Percentiles rank a stretch among this genome's conserved stretches.
Evolutionary conservation across 1,140 invertebrate species (phyloP).

Genomic region (Nasonia longicornis): DNA sequence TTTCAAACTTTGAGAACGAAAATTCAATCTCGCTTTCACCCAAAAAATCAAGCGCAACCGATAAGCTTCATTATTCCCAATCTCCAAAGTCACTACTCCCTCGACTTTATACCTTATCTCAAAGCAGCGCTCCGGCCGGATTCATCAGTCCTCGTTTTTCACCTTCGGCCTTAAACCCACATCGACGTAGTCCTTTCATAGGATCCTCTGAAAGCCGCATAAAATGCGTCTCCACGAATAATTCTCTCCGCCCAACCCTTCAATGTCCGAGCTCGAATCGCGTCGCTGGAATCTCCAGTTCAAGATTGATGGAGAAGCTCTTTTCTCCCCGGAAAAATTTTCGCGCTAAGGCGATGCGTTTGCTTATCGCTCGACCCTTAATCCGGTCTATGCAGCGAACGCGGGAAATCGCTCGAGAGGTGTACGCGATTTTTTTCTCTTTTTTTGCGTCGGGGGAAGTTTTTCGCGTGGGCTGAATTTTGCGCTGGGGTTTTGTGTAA

Average conservation of each 20-base stretch:
- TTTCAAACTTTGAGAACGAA: too few species aligned
- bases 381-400: too few species aligned
- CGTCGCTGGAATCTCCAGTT: neutral
- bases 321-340: too few species aligned
- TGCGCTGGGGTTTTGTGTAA: too few species aligned
- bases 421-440: too few species aligned
- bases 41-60: neutral
- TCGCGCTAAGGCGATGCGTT: too few species aligned
- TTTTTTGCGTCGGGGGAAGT: too few species aligned
- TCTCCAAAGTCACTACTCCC: neutral
- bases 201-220: neutral
- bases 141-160: neutral
- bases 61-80: neutral
- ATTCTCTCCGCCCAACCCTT: neutral
- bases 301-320: neutral
- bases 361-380: too few species aligned
- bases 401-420: too few species aligned
- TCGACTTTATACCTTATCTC: neutral
- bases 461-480: too few species aligned
- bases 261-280: neutral
- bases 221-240: neutral
- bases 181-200: neutral
- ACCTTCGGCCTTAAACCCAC: neutral
- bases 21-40: too few species aligned
- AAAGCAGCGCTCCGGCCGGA: neutral